Base-by-base conservation (phyloP, 2,797 vertebrate species). In the Linurgus olivaceus region DNA sequence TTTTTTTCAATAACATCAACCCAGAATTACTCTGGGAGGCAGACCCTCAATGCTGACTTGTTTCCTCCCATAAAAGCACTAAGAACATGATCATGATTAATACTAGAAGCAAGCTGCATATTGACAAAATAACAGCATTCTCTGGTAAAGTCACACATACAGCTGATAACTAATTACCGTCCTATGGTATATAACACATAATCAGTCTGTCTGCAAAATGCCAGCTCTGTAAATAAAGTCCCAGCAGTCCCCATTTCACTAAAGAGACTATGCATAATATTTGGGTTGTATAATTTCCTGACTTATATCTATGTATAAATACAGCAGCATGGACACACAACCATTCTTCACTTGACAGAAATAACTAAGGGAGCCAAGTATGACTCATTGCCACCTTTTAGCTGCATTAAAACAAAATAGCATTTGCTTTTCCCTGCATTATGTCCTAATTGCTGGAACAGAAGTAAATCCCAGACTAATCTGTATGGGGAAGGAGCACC, bases 201-300 rank as follows among this genome's bases (percentile, higher is more conserved):
- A 97, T 96, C 92, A 96, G 67, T 84, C 78, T 94, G 71, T 94
- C 75, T 94, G 48, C 76, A 65, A 90, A 94, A 86, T 91, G 68
- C 92, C 76, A 76, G 79, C 80, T 65, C 37, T 94, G 61, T 96
- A 96, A 97, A 97, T 96, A 96, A 95, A 96, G 80, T 85, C 91
- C 81, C 88, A 95, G 89, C 48, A 54, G 29, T 31, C 29, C 17
- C 67, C 70, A 52, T 80, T n/a, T 86, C 79, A 88, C 45, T 93
- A 67, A 92, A 93, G 76, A 94, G 55, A 44, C 76, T 67, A 4
- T 58, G 62, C 68, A 72, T 90, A 95, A 94, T 95, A 76, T 92
- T 96, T 92, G 47, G 58, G n/a, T 70, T 88, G 40, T 89, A 10
- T 91, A 40, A 86, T 79, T 92, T 94, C 72, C 73, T 80, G 59